Evolutionary conservation across 1,140 invertebrate species (phyloP).

Genomic region (Oryzaephilus surinamensis): DNA sequence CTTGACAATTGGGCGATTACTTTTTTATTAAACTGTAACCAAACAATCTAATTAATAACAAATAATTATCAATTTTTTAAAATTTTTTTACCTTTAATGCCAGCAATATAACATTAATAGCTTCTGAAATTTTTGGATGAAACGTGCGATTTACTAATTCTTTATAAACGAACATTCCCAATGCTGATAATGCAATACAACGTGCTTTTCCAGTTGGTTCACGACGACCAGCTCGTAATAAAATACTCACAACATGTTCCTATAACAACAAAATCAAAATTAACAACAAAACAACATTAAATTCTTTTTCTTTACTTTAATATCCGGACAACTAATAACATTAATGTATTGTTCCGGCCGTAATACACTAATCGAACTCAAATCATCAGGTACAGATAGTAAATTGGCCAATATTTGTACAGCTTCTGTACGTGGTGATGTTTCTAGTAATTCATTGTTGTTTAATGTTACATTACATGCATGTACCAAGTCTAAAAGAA

Average conservation of each 20-base stretch:
- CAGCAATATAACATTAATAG: constrained; percentile 75
- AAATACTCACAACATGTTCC: constrained; percentile 80
- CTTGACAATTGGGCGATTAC: constrained; percentile 79
- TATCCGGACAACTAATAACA: constrained; percentile 61
- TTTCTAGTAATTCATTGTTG: constrained; percentile 63
- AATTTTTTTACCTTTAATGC: constrained; percentile 57
- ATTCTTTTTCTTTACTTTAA: constrained; percentile 64
- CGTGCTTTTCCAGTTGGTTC: constrained; percentile 83
- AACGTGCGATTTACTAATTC: constrained; percentile 55
- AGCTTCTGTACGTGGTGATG: constrained; percentile 81
- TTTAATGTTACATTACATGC: constrained; percentile 79
- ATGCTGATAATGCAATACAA: constrained; percentile 78
- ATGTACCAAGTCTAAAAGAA: constrained; percentile 82
- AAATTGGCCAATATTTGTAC: constrained; percentile 83
- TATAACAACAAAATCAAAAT: constrained; percentile 37
- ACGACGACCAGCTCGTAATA: constrained; percentile 73
- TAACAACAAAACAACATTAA: neutral
- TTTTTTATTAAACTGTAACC: constrained; percentile 68
- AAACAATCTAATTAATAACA: constrained; percentile 4
- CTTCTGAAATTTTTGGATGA: constrained; percentile 67
- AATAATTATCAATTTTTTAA: neutral
- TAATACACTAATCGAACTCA: constrained; percentile 68
- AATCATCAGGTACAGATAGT: constrained; percentile 67
- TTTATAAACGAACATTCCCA: constrained; percentile 76
- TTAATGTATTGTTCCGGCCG: constrained; percentile 63